Percentiles rank a stretch among this genome's conserved stretches.
Conservation (phyloP, 64 coral and sea anemone genomes). For the Pocillopora verrucosa region DNA sequence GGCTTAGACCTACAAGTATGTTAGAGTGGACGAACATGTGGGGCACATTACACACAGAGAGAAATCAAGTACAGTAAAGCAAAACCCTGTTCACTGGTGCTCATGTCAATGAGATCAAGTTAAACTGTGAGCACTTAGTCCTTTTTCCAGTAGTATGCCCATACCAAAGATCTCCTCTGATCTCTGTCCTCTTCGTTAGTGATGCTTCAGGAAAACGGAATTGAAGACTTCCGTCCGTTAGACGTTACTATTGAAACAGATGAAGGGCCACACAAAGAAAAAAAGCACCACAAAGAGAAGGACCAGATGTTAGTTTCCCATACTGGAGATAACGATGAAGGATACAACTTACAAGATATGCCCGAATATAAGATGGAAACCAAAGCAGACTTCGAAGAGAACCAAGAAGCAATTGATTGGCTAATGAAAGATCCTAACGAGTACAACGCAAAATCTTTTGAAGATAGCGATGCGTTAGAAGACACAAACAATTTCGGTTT, state of each 20-base stretch:
- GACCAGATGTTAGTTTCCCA: slow-evolving; percentile 3
- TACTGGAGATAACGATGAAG: slow-evolving; percentile 36
- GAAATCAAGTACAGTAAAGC: too few relatives aligned
- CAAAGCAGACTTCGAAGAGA: slow-evolving; percentile 71
- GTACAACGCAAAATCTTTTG: slow-evolving; percentile 60
- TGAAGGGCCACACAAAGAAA: slow-evolving; percentile 10
- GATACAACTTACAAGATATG: slow-evolving; percentile 49
- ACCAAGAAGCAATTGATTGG: slow-evolving; percentile 92
- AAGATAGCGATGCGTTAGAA: slow-evolving; percentile 30
- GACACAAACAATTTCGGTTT: not conserved
- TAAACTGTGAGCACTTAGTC: too few relatives aligned
- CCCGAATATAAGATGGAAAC: slow-evolving; percentile 90
- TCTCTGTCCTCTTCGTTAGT: slow-evolving; percentile 20
- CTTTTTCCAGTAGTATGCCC: too few relatives aligned
- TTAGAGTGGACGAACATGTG: not conserved
- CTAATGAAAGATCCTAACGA: slow-evolving; percentile 76
- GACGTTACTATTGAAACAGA: slow-evolving; percentile 70
- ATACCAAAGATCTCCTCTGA: not conserved
- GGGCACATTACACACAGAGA: too few relatives aligned
- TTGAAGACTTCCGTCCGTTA: slow-evolving; percentile 72
- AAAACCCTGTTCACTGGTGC: too few relatives aligned
- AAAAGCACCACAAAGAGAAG: not conserved
- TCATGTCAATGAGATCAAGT: too few relatives aligned
- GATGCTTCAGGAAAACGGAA: slow-evolving; percentile 63
- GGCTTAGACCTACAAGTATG: not conserved